Evolutionary conservation across 2,113 vertebrate species (phyloP).

Genomic region (Mellivora capensis): DNA sequence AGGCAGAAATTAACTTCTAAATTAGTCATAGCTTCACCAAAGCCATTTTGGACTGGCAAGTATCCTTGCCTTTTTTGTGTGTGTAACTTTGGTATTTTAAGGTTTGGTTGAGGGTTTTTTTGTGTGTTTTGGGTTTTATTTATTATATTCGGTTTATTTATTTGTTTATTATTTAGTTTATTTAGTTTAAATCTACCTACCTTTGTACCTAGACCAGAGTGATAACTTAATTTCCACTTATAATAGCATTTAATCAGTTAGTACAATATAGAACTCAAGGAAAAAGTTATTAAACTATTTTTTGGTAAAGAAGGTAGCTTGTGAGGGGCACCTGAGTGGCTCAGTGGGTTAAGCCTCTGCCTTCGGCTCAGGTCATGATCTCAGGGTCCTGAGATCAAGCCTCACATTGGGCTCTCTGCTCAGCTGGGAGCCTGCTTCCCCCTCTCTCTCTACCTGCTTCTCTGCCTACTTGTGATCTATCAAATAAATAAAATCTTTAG

Average conservation of each 20-base stretch:
- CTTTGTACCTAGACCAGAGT: not conserved
- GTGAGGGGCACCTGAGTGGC: too few species aligned
- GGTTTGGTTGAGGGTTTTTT: not conserved
- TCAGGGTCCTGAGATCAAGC: too few species aligned
- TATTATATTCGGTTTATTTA: not conserved
- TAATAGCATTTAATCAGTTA: not conserved
- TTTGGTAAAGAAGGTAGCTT: not conserved
- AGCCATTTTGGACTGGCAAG: not conserved
- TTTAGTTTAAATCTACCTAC: not conserved
- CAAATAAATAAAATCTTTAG: too few species aligned
- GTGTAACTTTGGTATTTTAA: constrained; percentile 27
- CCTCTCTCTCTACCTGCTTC: too few species aligned
- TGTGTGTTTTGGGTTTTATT: not conserved
- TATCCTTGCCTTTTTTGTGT: not conserved
- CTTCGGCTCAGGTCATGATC: too few species aligned
- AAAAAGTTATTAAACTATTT: not conserved
- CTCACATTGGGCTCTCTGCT: too few species aligned
- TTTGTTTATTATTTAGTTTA: not conserved
- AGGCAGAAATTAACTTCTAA: not conserved
- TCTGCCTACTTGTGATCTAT: too few species aligned
- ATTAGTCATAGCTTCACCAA: not conserved
- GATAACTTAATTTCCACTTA: not conserved
- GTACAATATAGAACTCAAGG: not conserved
- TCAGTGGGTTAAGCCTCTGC: too few species aligned
- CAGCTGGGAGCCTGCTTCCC: too few species aligned